Conservation (phyloP, 2,888 invertebrate genomes). For the Ichneumon xanthorius region DNA sequence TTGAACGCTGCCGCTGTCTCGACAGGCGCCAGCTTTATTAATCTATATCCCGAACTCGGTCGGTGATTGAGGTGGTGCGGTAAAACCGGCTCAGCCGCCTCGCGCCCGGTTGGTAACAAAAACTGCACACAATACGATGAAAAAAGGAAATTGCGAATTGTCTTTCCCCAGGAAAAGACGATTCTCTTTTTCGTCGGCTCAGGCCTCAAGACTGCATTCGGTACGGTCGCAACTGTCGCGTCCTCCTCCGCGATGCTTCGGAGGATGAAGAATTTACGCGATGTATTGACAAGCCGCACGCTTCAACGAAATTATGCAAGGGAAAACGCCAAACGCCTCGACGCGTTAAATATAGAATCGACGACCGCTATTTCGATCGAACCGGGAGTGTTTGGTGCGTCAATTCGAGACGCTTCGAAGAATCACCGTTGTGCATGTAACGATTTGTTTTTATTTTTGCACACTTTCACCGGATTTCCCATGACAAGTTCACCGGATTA, state of each 20-base stretch:
- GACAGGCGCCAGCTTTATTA: constrained; percentile 49
- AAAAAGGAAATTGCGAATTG: too few relatives aligned
- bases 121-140: too few relatives aligned
- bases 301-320: constrained; percentile 71
- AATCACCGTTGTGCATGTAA: constrained; percentile 55
- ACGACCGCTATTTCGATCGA: constrained; percentile 68
- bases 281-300: constrained; percentile 66
- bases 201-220: too few relatives aligned
- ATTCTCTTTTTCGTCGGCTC: too few relatives aligned
- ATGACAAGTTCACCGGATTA: too few relatives aligned
- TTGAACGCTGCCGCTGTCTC: constrained; percentile 18
- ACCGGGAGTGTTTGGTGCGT: constrained; percentile 59
- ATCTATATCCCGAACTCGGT: constrained; percentile 16
- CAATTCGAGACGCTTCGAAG: constrained; percentile 61
- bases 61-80: not conserved
- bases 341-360: constrained; percentile 68
- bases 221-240: not conserved
- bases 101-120: too few relatives aligned
- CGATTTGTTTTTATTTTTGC: not conserved
- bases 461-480: too few relatives aligned
- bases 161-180: too few relatives aligned
- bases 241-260: constrained; percentile 13
- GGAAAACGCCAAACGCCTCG: constrained; percentile 65
- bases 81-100: too few relatives aligned
- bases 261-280: constrained; percentile 37